Conservation (phyloP, 30 jellyfish, hydroid and myxozoan genomes). For the Aurelia sp. region DNA sequence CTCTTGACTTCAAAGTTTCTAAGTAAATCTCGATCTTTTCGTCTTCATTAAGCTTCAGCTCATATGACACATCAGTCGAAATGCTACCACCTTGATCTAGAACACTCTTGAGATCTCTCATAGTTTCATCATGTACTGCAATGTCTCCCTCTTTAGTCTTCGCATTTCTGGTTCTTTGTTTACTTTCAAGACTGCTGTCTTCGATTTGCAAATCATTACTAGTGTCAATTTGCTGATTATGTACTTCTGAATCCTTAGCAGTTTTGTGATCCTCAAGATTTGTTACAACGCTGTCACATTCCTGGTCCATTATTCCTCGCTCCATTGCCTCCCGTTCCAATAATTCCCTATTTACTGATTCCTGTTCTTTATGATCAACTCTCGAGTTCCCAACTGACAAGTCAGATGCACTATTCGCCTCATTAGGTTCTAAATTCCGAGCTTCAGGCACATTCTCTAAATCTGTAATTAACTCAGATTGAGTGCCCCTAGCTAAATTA, state of each 20-base stretch:
- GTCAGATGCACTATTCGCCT: neutral
- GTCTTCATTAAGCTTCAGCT: slow-evolving; percentile 40
- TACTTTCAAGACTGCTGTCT: neutral
- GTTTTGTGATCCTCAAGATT: neutral
- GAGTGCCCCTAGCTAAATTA: neutral
- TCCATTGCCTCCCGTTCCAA: neutral
- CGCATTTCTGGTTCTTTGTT: too few relatives aligned
- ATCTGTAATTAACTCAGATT: neutral
- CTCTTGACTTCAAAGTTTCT: slow-evolving; percentile 55
- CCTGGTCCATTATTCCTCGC: neutral
- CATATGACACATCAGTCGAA: slow-evolving; percentile 34
- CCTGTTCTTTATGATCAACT: neutral
- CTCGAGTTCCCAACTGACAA: neutral
- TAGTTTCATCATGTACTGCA: neutral
- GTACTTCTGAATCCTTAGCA: neutral
- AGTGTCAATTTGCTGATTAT: neutral
- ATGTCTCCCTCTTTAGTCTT: too few relatives aligned
- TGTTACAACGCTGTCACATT: neutral
- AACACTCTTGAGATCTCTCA: slow-evolving; percentile 34
- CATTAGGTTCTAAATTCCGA: too few relatives aligned
- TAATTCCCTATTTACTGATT: neutral
- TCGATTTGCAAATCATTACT: neutral
- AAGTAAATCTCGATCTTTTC: slow-evolving; percentile 46
- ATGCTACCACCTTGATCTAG: neutral
- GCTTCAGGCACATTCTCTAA: too few relatives aligned